These are phyloP conservation scores for Bombycilla garrulus DNA, from an alignment of 2,113 vertebrate species.

Conservation along the genomic window DNA sequence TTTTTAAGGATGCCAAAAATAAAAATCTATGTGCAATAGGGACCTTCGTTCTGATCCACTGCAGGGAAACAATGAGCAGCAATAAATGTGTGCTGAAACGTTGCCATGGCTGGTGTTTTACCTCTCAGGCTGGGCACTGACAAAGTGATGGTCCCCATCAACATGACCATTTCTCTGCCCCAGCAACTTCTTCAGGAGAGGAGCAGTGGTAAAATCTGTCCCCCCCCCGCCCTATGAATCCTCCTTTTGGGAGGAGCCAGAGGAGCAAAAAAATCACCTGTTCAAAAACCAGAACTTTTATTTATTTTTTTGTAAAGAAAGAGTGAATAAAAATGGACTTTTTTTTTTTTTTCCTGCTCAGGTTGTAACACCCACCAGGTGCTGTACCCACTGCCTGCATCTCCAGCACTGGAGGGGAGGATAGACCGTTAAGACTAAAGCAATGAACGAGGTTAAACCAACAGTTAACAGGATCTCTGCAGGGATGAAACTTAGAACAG, in stretches of 20 bases:
- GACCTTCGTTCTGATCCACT: slow-evolving; percentile 41
- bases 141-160: neutral
- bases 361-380: neutral
- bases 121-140: neutral
- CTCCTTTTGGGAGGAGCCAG: neutral
- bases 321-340: neutral
- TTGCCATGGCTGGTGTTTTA: neutral
- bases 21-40: slow-evolving; percentile 59
- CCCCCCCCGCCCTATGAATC: neutral
- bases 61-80: slow-evolving; percentile 69
- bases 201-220: neutral
- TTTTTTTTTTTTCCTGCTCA: neutral
- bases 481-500: neutral
- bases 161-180: no score
- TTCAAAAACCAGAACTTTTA: slow-evolving; percentile 45
- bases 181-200: neutral
- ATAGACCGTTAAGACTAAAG: neutral
- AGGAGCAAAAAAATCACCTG: neutral
- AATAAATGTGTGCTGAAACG: slow-evolving; percentile 69
- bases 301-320: slow-evolving; percentile 30
- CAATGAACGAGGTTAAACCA: neutral
- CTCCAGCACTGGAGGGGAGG: neutral
- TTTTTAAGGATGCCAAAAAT: slow-evolving; percentile 63
- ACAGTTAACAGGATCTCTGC: neutral
- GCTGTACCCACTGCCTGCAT: neutral